Conservation (phyloP, 2,797 vertebrate genomes). For the Mycteria americana region DNA sequence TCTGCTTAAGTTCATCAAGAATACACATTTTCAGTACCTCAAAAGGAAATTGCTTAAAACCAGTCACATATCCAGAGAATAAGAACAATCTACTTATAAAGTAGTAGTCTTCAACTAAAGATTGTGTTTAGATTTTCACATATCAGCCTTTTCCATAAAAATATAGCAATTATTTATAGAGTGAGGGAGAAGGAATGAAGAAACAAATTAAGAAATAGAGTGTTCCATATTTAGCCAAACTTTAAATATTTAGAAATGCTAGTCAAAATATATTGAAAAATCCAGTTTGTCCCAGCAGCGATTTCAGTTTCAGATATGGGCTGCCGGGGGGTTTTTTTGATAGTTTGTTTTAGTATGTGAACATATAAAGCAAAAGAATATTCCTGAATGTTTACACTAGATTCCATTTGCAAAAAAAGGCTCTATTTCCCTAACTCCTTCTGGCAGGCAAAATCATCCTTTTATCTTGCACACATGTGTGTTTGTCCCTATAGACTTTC, state of each 20-base stretch:
- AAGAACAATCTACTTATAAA: neutral
- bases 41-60: neutral
- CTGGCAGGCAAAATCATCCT: neutral
- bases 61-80: neutral
- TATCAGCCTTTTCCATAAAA: neutral
- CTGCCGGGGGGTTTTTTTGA: rapidly evolving
- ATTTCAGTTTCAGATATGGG: neutral
- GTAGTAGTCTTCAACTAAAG: neutral
- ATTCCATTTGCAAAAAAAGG: neutral
- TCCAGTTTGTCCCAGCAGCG: neutral
- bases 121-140: neutral
- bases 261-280: neutral
- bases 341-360: neutral
- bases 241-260: neutral
- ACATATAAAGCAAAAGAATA: neutral
- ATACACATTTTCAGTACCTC: neutral
- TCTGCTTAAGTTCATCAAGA: neutral
- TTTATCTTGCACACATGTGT: neutral
- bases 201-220: neutral
- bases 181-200: neutral
- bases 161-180: neutral
- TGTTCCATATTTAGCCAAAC: neutral
- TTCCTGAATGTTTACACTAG: neutral
- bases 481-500: neutral
- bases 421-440: neutral